These are phyloP conservation scores for Eclectus roratus DNA, from an alignment of 2,113 vertebrate genomes.

Conservation along the genomic window DNA sequence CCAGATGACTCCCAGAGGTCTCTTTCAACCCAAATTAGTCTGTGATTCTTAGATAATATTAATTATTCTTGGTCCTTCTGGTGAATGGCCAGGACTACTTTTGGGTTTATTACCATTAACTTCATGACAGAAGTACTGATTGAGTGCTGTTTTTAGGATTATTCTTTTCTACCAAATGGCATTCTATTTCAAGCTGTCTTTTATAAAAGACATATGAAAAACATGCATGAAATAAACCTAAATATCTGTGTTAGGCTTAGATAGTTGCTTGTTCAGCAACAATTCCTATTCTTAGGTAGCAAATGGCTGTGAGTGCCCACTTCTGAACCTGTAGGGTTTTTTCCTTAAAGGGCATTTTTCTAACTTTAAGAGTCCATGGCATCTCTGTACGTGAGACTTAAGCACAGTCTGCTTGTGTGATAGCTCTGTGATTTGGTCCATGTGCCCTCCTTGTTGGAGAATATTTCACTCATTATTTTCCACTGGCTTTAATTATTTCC, in stretches of 20 bases:
- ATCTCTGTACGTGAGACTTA: not conserved
- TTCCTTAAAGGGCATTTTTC: not conserved
- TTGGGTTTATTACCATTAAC: not conserved
- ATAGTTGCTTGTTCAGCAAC: not conserved
- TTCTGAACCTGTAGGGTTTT: not conserved
- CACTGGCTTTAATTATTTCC: not conserved
- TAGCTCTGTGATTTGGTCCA: not conserved
- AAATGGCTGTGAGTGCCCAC: not conserved
- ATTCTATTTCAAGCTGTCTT: not conserved
- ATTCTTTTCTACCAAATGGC: not conserved
- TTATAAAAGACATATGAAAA: not conserved
- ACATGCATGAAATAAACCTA: not conserved
- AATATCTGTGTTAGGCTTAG: not conserved
- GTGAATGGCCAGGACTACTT: not conserved
- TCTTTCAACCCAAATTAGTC: not conserved
- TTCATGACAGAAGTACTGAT: not conserved
- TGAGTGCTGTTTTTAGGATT: not conserved
- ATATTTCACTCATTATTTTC: not conserved
- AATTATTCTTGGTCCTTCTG: not conserved
- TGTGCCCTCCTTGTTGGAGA: not conserved
- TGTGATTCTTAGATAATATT: not conserved
- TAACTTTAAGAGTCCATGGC: not conserved
- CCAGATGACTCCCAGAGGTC: not conserved
- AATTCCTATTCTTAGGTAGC: not conserved
- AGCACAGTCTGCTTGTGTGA: not conserved